A percentile compares a stretch with the other conserved stretches of the same genome.
These are phyloP conservation scores for Acestrorhynchus altus DNA, from an alignment of 2,797 vertebrate species.

Conservation along the genomic window DNA sequence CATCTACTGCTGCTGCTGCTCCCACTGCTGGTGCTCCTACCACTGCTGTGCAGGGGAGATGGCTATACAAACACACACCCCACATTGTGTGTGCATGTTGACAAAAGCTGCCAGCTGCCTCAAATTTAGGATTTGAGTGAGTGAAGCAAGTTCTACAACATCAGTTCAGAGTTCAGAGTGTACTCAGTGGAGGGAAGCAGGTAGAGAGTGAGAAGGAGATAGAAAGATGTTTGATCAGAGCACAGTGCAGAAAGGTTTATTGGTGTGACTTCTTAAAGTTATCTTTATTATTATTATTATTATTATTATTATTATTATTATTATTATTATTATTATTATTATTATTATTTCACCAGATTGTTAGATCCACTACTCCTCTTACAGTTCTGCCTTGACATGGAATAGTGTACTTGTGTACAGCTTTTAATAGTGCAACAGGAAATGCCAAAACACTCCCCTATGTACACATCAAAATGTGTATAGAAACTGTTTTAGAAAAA, in stretches of 20 bases:
- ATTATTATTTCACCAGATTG: too few relatives aligned
- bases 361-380: too few relatives aligned
- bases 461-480: too few relatives aligned
- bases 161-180: neutral
- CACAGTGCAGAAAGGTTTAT: neutral
- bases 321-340: too few relatives aligned
- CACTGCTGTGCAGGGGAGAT: constrained; percentile 4
- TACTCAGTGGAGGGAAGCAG: neutral
- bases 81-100: neutral
- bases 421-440: too few relatives aligned
- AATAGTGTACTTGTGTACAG: too few relatives aligned
- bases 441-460: too few relatives aligned
- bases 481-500: too few relatives aligned
- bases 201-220: neutral
- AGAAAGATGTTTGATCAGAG: neutral
- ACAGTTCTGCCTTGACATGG: too few relatives aligned
- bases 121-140: neutral
- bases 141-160: neutral
- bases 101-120: constrained; percentile 3
- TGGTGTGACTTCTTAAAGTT: neutral
- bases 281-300: too few relatives aligned
- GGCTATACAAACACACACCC: constrained; percentile 15
- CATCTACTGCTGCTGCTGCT: neutral
- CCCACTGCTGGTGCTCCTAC: neutral
- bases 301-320: too few relatives aligned